Conservation (phyloP, 2,888 invertebrate species). For the Pammene fasciana region DNA sequence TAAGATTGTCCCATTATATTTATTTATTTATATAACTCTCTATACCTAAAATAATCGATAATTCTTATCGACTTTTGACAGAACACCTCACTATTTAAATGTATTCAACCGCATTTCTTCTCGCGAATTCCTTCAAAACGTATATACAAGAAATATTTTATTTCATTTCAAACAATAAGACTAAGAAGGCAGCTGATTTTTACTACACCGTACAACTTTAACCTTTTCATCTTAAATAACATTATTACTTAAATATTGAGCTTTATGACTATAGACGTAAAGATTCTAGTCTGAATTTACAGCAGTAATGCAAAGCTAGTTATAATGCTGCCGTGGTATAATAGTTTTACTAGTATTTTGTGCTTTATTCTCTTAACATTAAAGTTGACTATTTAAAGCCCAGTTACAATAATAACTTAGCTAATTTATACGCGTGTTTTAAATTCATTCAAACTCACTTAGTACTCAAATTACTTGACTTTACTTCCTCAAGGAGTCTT, state of each 20-base stretch:
- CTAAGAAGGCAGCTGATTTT: conserved; percentile 71
- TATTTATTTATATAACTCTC: no score
- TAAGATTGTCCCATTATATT: no score
- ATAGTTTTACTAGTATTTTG: background rate
- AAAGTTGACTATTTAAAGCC: background rate
- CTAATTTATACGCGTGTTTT: conserved; percentile 50
- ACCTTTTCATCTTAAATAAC: conserved; percentile 41
- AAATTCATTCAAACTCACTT: conserved; percentile 57
- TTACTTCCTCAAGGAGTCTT: conserved; percentile 60
- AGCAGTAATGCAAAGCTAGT: background rate
- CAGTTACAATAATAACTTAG: conserved; percentile 33
- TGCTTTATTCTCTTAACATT: background rate
- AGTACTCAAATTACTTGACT: conserved; percentile 79
- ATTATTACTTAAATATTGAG: conserved; percentile 25
- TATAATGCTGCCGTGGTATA: background rate
- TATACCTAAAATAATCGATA: conserved; percentile 41
- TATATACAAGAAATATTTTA: conserved; percentile 69
- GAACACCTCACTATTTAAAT: conserved; percentile 59
- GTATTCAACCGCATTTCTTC: conserved; percentile 73
- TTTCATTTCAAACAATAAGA: conserved; percentile 70
- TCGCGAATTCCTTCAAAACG: conserved; percentile 71
- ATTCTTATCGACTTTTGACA: background rate
- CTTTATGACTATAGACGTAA: conserved; percentile 31
- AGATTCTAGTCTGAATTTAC: background rate
- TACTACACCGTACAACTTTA: conserved; percentile 56